phyloP scores from a whole-genome alignment of 2,113 vertebrate species.

The Paralichthys olivaceus region DNA sequence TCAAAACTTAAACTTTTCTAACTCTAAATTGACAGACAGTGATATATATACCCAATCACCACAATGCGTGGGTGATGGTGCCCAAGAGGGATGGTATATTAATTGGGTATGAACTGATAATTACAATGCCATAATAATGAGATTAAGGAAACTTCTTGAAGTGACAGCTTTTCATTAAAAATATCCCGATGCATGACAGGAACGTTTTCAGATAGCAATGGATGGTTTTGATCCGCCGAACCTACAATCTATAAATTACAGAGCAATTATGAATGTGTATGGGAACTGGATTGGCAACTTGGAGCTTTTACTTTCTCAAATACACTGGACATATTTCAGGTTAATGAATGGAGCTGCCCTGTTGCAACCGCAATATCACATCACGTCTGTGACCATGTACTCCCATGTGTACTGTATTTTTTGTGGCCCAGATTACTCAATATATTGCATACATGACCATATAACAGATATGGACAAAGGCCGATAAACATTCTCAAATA shows the following conservation, averaged over 20 bases:
- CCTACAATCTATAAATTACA: not conserved
- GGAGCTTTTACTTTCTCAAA: too few relatives aligned
- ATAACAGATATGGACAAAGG: too few relatives aligned
- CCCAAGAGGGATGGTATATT: not conserved
- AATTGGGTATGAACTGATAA: not conserved
- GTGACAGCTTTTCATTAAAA: not conserved
- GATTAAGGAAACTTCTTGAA: not conserved
- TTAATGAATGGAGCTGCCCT: too few relatives aligned
- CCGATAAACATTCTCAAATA: too few relatives aligned
- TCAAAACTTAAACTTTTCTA: not conserved
- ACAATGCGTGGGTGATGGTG: not conserved
- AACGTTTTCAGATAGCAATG: not conserved
- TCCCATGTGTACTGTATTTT: too few relatives aligned
- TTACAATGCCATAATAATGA: not conserved
- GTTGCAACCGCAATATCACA: too few relatives aligned
- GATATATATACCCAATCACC: not conserved
- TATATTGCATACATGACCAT: too few relatives aligned
- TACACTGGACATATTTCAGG: too few relatives aligned
- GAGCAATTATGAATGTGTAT: not conserved
- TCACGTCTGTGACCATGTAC: too few relatives aligned
- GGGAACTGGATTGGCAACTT: too few relatives aligned
- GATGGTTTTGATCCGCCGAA: not conserved
- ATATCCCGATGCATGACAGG: not conserved
- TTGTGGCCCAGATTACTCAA: too few relatives aligned
- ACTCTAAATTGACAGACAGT: not conserved